These are phyloP conservation scores for Actinia tenebrosa DNA, from an alignment of 64 coral and sea anemone species.

Conservation along the genomic window DNA sequence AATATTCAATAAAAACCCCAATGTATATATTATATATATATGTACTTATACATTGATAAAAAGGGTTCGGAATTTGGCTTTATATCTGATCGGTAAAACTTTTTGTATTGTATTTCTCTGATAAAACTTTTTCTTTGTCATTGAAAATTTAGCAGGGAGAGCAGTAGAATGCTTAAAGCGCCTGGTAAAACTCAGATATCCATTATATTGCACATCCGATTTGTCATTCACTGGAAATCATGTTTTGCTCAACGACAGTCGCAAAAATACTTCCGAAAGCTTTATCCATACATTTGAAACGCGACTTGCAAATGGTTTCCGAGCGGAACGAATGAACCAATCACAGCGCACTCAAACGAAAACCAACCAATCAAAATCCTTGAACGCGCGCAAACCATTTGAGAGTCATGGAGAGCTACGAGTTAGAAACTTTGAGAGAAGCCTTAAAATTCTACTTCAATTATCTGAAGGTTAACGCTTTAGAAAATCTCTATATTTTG, in stretches of 20 bases:
- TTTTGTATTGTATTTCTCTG: conserved; percentile 1
- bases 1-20: conserved; percentile 6
- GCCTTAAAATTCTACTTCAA: too few relatives aligned
- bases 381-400: not conserved
- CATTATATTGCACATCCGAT: not conserved
- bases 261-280: too few relatives aligned
- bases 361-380: not conserved
- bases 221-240: not conserved
- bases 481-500: too few relatives aligned
- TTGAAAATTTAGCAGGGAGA: not conserved
- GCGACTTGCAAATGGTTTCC: not conserved
- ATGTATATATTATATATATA: not conserved
- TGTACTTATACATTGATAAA: not conserved
- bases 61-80: not conserved
- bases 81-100: not conserved
- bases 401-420: too few relatives aligned
- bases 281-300: not conserved
- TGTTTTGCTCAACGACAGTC: not conserved
- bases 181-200: too few relatives aligned
- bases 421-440: not conserved
- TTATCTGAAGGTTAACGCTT: too few relatives aligned
- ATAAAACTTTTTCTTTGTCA: not conserved
- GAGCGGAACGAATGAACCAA: not conserved
- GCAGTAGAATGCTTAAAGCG: not conserved
- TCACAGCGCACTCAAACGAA: not conserved